Evolutionary conservation across 2,113 vertebrate species (phyloP).

Genomic region (Epinephelus cyanopodus): DNA sequence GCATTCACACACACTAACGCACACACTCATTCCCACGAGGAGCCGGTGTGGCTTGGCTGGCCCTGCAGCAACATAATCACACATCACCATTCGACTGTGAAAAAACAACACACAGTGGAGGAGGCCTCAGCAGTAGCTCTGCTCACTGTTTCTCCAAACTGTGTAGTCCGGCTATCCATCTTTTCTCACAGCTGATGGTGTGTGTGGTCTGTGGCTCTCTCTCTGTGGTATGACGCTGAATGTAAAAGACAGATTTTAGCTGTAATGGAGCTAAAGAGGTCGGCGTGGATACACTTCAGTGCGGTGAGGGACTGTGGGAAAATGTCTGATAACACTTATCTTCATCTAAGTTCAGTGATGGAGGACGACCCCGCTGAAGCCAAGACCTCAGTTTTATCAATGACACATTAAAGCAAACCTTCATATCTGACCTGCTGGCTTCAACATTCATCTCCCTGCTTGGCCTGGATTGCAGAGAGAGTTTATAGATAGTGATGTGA

Average conservation of each 20-base stretch:
- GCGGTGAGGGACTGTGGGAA: conserved; percentile 41
- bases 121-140: conserved; percentile 16
- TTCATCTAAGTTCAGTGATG: neutral
- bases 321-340: conserved; percentile 31
- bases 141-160: conserved; percentile 11
- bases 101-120: conserved; percentile 29
- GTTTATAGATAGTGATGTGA: conserved; percentile 1
- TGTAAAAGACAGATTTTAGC: conserved; percentile 22
- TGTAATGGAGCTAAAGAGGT: conserved; percentile 12
- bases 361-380: neutral
- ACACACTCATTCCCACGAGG: conserved; percentile 43
- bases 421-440: conserved; percentile 19
- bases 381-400: conserved; percentile 20
- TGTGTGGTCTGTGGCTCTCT: conserved; percentile 25
- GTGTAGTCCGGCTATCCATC: neutral
- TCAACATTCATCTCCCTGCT: neutral
- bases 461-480: neutral
- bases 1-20: conserved; percentile 6
- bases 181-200: conserved; percentile 13
- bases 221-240: neutral
- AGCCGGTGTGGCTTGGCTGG: neutral
- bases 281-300: conserved; percentile 25
- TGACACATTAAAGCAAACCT: conserved; percentile 24
- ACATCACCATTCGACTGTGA: conserved; percentile 29
- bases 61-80: conserved; percentile 23